Evolutionary conservation across 2,797 vertebrate genomes (phyloP), one percentile per base, ranked within the genome.

Genomic region (Valencia hispanica): DNA sequence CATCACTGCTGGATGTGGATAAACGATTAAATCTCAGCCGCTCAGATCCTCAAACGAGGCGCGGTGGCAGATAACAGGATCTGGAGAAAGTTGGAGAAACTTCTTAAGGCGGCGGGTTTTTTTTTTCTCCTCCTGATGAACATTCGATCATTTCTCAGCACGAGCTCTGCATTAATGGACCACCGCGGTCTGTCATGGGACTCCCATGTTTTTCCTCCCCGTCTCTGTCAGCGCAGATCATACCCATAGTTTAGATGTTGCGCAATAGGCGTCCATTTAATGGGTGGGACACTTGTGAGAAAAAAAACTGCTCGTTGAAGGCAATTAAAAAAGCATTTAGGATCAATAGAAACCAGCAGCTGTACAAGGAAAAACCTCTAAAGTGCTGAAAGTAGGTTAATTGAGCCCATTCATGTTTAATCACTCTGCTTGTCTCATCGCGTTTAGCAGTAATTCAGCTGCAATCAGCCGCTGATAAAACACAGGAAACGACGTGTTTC

Each of bases 131-230:
- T 61, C 59, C 18, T 36, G 6, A 15, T 66, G 63, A 66, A n/a
- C 39, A n/a, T 66, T 14, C 9, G 63, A 22, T 9, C 20, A 0
- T 65, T 63, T 1, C 6, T 18, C 32, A 81, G 66, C 68, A 36
- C n/a, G 32, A 81, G 74, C 34, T 74, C 61, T 10, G 22, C 17
- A 9, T 70, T 27, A 77, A 50, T 1, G 2, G 36, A 45, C 15
- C 6, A 22, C 72, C 77, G 78, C 5, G 25, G 11, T 25, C 22
- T 25, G 39, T 68, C 25, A 43, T 50, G 47, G 68, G 77, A 63
- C 74, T 43, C 0, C n/a, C 78, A 32, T 25, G 47, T 45, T 76
- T 76, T 30, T 68, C 71, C 6, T 3, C 17, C 53, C 11, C 20
- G 48, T 10, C 66, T 0, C 43, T 2, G 25, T 71, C 36, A 11